Conservation (phyloP, 2,797 vertebrate genomes). For the Sebastes matsubarae region DNA sequence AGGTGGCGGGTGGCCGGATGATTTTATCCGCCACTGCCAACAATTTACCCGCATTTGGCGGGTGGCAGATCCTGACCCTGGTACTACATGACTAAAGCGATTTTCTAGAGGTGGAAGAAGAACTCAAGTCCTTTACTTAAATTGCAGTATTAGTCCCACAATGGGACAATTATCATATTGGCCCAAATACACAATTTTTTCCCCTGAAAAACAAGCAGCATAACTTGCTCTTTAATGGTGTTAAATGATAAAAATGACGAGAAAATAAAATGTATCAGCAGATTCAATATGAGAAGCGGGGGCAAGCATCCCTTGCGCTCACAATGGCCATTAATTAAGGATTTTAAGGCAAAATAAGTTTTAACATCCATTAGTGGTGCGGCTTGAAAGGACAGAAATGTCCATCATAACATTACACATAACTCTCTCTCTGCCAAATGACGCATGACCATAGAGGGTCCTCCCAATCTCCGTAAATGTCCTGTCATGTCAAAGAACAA, state of each 20-base stretch:
- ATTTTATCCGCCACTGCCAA: no score
- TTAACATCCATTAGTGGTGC: not conserved
- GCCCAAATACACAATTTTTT: not conserved
- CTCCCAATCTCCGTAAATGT: no score
- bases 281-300: not conserved
- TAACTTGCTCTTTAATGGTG: not conserved
- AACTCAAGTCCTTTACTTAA: not conserved
- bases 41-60: no score
- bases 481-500: no score
- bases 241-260: not conserved
- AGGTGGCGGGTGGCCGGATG: accelerated
- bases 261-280: not conserved
- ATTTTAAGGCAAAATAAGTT: not conserved
- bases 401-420: not conserved
- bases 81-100: not conserved
- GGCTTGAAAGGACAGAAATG: not conserved
- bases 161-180: not conserved
- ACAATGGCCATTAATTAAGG: not conserved
- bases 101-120: not conserved
- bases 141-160: not conserved
- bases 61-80: no score
- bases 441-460: no score
- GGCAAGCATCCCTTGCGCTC: not conserved
- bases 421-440: no score
- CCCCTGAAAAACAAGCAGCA: not conserved